Evolutionary conservation across 2,797 vertebrate genomes (phyloP).

Genomic region (Zalophus californianus): DNA sequence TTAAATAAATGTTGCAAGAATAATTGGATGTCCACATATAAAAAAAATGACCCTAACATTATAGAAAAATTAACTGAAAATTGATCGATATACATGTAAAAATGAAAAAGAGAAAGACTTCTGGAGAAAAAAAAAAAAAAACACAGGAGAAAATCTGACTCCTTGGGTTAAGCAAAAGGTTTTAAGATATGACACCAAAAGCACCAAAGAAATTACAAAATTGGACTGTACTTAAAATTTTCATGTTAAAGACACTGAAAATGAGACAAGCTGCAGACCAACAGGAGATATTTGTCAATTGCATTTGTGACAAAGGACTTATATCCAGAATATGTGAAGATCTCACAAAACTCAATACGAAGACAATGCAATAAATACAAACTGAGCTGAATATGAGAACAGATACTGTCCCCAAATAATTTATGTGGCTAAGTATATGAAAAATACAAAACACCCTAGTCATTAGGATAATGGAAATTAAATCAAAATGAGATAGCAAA

Average conservation of each 20-base stretch:
- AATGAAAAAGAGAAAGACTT: not conserved
- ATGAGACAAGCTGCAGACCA: not conserved
- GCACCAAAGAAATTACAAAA: not conserved
- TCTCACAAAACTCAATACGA: not conserved
- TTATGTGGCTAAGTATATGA: not conserved
- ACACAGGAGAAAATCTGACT: not conserved
- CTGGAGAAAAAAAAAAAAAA: not conserved
- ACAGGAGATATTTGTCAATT: not conserved
- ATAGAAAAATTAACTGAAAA: not conserved
- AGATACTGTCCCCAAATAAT: not conserved
- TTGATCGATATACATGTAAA: not conserved
- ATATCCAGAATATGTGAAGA: not conserved
- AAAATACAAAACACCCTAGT: not conserved
- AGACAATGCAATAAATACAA: not conserved
- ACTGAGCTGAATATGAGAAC: not conserved
- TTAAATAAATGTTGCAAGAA: not conserved
- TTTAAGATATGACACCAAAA: not conserved
- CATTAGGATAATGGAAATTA: not conserved
- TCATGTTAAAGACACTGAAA: not conserved
- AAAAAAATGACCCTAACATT: not conserved
- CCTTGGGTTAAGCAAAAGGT: not conserved
- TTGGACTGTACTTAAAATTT: not conserved
- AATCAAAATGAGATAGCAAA: not conserved
- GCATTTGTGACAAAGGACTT: not conserved
- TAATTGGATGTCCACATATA: not conserved